phyloP scores from a whole-genome alignment of 2,888 invertebrate genomes.

The Drosophila mimetica region DNA sequence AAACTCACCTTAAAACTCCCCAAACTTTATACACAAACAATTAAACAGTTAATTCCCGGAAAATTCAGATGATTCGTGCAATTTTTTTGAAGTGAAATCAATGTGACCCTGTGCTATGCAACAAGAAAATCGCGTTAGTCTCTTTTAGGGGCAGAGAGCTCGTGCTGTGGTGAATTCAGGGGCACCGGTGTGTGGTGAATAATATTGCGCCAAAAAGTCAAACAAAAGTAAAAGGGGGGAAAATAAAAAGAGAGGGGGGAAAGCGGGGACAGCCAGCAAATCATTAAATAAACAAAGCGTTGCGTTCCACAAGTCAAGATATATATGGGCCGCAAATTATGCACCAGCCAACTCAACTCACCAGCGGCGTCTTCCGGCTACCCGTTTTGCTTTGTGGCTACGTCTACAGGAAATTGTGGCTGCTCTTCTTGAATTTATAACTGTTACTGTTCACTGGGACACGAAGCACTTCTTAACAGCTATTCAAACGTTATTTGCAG shows the following conservation, averaged over 20 bases:
- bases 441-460: not conserved
- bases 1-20: constrained; percentile 7
- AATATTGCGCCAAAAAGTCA: constrained; percentile 79
- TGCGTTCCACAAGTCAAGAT: not conserved
- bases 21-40: not conserved
- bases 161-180: constrained; percentile 12
- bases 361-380: constrained; percentile 37
- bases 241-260: constrained; percentile 16
- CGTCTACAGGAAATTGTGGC: not conserved
- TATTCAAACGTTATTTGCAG: not conserved
- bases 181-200: constrained; percentile 38
- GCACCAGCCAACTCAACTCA: constrained; percentile 11
- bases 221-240: constrained; percentile 50
- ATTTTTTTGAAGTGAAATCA: not conserved
- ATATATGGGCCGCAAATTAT: not conserved
- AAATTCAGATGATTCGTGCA: not conserved
- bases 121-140: not conserved
- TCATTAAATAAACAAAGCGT: constrained; percentile 6
- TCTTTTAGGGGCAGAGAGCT: constrained; percentile 4
- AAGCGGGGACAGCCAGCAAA: not conserved
- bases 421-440: not conserved
- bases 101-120: not conserved
- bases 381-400: not conserved
- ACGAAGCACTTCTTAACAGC: not conserved
- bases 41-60: not conserved